These are phyloP conservation scores for Cephalotes varians DNA, from an alignment of 2,888 invertebrate genomes.

Conservation along the genomic window DNA sequence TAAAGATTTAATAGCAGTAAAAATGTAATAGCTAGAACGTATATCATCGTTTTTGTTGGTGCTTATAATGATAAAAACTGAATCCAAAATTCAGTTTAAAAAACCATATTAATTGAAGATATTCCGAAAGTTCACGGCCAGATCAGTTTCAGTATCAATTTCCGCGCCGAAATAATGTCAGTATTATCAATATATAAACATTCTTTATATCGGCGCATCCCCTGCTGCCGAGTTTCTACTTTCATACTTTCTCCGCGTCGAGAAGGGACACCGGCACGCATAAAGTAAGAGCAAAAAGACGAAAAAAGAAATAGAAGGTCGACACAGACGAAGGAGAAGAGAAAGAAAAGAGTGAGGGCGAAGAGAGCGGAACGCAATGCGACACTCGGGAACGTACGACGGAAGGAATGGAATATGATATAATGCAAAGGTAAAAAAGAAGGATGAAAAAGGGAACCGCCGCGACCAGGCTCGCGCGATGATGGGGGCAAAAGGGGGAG, in stretches of 20 bases:
- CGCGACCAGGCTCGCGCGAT: conserved; percentile 54
- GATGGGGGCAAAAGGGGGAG: conserved; percentile 70
- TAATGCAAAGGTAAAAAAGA: conserved; percentile 75
- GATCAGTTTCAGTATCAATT: conserved; percentile 69
- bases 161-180: conserved; percentile 74
- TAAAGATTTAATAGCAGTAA: conserved; percentile 35
- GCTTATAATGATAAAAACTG: neutral
- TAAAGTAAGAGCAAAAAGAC: conserved; percentile 71
- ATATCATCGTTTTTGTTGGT: neutral
- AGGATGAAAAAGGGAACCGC: conserved; percentile 55
- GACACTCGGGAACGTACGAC: conserved; percentile 70
- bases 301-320: conserved; percentile 43
- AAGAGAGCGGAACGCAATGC: conserved; percentile 68
- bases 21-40: neutral
- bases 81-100: conserved; percentile 2
- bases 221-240: conserved; percentile 74
- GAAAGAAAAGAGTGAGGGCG: conserved; percentile 38
- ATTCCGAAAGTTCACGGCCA: conserved; percentile 19
- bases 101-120: conserved; percentile 15
- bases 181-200: conserved; percentile 81
- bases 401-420: conserved; percentile 82
- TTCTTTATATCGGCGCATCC: conserved; percentile 73
- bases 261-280: conserved; percentile 73
- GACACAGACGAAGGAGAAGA: conserved; percentile 27
- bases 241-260: conserved; percentile 55